Conservation (phyloP, 2,113 vertebrate species). For the Dasyornis broadbenti region DNA sequence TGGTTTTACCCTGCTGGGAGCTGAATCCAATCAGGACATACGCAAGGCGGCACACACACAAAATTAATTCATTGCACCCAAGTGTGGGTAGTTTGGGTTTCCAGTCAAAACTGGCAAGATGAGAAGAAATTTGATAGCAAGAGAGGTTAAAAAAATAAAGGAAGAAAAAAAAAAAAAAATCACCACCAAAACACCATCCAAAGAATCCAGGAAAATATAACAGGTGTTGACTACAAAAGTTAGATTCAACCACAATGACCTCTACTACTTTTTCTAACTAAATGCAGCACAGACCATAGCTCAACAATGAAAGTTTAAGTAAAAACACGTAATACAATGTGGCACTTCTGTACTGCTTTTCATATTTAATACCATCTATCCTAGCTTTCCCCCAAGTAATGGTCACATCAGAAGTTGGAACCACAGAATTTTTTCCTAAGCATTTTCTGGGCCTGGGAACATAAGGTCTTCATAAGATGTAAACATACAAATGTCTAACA, state of each 20-base stretch:
- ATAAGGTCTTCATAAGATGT: not conserved
- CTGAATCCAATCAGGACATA: not conserved
- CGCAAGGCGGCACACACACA: fast-evolving
- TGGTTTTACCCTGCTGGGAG: not conserved
- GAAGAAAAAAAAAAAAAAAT: not conserved
- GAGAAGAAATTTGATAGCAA: not conserved
- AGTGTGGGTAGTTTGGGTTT: not conserved
- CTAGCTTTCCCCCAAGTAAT: not conserved
- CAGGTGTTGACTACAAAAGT: not conserved
- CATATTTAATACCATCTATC: not conserved
- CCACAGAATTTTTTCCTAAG: not conserved
- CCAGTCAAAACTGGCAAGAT: not conserved
- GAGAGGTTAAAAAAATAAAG: not conserved
- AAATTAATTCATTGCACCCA: not conserved
- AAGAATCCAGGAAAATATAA: not conserved
- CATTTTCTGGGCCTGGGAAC: not conserved
- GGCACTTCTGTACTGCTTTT: not conserved
- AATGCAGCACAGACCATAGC: not conserved
- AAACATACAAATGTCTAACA: not conserved
- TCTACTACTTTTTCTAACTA: not conserved
- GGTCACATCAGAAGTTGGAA: not conserved
- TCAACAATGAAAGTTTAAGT: not conserved
- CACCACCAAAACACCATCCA: not conserved
- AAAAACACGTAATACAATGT: not conserved
- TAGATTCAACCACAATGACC: not conserved